Evolutionary conservation across 2,113 vertebrate species (phyloP), one percentile per base, ranked within the genome.

Genomic region (Anoura caudifer): DNA sequence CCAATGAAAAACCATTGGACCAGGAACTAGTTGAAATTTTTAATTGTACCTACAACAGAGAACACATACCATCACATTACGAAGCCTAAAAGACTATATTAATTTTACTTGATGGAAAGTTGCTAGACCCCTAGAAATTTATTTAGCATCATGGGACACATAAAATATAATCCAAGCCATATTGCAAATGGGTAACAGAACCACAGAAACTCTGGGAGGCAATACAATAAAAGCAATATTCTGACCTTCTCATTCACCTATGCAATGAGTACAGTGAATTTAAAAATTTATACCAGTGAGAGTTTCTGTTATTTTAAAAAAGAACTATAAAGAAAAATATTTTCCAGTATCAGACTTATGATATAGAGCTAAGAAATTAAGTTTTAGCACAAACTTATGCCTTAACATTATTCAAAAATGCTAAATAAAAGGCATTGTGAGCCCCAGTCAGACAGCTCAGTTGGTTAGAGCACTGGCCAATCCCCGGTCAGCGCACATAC

Each of bases 1-100:
- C 99, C 96, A 99, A 97, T 69, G 99, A 99, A 97, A 99, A 99
- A 43, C 99, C 96, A 5, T 90, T 99, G 8, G 99, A 99, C 99
- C 99, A 99, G 12, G 98, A 90, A 86, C 99, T 99, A 72, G 99
- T 99, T 13, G 99, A 99, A 97, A 99, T 98, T 96, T 99, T 99
- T 76, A 99, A 98, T 97, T 99, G 99, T 93, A 99, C 97, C 99
- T 99, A 97, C 5, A 98, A 1, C 73, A 73, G 83, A 81, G 52
- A 96, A 67, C 76, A 94, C 10, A 97, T n/a, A 83, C 3, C 33
- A 73, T 59, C 45, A 89, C 41, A 47, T 69, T 63, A 93, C 85
- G 15, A 97, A 97, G 85, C 11, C 4, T 67, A 38, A 80, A 83
- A 63, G 4, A 79, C 7, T 54, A 20, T 2, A 87, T 52, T 90